A percentile compares a stretch with the other conserved stretches of the same genome.
Conservation (phyloP, 2,113 vertebrate species). For the Poeciliopsis occidentalis region DNA sequence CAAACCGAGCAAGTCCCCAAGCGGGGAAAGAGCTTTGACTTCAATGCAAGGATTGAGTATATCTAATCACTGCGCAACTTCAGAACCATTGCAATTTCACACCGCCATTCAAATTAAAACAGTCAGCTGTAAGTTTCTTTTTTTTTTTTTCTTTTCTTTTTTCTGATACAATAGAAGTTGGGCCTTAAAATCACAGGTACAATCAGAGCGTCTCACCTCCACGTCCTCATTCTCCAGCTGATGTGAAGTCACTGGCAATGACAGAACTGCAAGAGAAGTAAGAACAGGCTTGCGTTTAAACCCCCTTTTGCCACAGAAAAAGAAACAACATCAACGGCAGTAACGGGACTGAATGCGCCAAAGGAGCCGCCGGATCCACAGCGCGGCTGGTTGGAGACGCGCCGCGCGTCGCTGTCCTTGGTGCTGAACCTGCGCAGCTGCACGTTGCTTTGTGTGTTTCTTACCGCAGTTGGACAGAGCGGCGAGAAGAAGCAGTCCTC, state of each 20-base stretch:
- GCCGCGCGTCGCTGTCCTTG: slow-evolving; percentile 72
- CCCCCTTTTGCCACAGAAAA: neutral
- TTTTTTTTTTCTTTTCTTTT: too few species aligned
- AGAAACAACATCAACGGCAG: neutral
- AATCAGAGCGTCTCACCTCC: slow-evolving; percentile 59
- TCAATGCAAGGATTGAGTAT: slow-evolving; percentile 19
- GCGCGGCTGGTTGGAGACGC: neutral
- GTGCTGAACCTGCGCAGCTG: slow-evolving; percentile 64
- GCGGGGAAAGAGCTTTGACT: slow-evolving; percentile 7
- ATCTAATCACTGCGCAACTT: slow-evolving; percentile 5
- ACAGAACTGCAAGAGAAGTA: slow-evolving; percentile 65
- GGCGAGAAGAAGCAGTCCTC: slow-evolving; percentile 63
- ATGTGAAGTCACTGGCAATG: slow-evolving; percentile 73
- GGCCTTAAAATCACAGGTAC: neutral
- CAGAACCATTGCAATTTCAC: neutral
- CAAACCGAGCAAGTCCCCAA: slow-evolving; percentile 5
- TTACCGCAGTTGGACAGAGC: slow-evolving; percentile 75
- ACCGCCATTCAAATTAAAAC: neutral
- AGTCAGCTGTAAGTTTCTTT: neutral
- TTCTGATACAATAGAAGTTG: neutral
- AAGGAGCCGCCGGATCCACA: slow-evolving; percentile 29
- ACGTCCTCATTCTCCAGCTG: slow-evolving; percentile 76
- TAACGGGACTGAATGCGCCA: slow-evolving; percentile 21
- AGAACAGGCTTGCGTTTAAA: neutral
- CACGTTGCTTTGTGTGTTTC: slow-evolving; percentile 11